Percentiles rank a stretch among this genome's conserved stretches.
Conservation (phyloP, 2,113 vertebrate genomes). For the Protobothrops flavoviridis region DNA sequence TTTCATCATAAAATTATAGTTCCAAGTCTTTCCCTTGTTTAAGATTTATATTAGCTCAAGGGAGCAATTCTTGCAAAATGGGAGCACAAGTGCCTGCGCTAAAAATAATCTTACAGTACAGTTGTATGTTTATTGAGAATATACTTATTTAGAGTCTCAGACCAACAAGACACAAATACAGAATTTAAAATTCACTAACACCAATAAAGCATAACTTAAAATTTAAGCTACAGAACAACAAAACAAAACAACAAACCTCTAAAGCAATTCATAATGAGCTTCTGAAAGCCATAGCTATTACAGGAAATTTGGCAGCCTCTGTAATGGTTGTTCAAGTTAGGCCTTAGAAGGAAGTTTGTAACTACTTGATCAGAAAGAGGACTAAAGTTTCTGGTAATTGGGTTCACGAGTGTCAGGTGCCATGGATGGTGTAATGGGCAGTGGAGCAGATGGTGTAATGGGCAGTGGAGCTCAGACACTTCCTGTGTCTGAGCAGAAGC, state of each 20-base stretch:
- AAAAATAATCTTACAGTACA: neutral
- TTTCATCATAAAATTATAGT: neutral
- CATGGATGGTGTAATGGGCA: neutral
- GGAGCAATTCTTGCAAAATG: neutral
- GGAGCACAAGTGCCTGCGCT: constrained; percentile 20
- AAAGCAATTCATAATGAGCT: neutral
- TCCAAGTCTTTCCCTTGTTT: neutral
- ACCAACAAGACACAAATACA: neutral
- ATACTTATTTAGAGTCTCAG: neutral
- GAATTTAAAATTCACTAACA: neutral
- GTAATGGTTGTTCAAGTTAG: neutral
- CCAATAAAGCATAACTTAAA: neutral
- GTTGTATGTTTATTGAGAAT: neutral
- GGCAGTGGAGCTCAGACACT: neutral
- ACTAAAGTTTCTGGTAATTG: neutral
- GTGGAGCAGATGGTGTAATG: neutral
- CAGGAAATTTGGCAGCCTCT: neutral
- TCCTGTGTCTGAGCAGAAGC: neutral
- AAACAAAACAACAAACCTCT: neutral
- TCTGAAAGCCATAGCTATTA: neutral
- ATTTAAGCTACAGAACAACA: neutral
- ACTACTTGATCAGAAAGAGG: neutral
- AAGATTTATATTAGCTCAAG: neutral
- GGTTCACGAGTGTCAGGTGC: neutral
- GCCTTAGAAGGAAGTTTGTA: neutral